A percentile compares a stretch with the other conserved stretches of the same genome.
Conservation (phyloP, 1,140 invertebrate genomes). For the Platorchestia sp. region DNA sequence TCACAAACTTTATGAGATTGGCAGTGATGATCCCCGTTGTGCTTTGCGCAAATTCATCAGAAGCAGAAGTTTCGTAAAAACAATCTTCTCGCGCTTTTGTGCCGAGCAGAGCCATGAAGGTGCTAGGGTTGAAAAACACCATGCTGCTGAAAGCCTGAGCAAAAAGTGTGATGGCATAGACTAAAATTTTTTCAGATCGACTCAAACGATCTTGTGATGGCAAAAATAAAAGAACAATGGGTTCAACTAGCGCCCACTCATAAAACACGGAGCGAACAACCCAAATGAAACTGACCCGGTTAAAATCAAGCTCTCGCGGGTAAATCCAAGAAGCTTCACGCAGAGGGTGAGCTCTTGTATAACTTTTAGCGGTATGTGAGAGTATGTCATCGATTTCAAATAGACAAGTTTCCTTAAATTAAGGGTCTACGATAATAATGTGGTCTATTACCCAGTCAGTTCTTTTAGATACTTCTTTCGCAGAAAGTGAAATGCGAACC, state of each 20-base stretch:
- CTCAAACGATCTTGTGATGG: conserved; percentile 22
- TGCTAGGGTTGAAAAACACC: conserved; percentile 17
- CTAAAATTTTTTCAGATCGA: conserved; percentile 19
- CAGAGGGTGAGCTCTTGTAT: neutral
- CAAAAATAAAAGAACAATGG: neutral
- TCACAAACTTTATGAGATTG: conserved; percentile 20
- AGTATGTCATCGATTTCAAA: conserved; percentile 20
- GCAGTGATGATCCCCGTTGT: neutral
- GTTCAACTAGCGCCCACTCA: neutral
- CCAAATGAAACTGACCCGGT: neutral
- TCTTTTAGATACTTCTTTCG: neutral
- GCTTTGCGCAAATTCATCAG: conserved; percentile 13
- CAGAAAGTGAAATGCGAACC: neutral
- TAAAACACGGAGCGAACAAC: neutral
- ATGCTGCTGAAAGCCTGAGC: conserved; percentile 44
- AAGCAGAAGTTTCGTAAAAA: neutral
- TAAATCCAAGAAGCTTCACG: conserved; percentile 24
- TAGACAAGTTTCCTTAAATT: conserved; percentile 21
- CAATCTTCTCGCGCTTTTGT: neutral
- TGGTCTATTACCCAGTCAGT: neutral
- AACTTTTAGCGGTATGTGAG: neutral
- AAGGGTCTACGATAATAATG: conserved; percentile 7
- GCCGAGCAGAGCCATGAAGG: neutral
- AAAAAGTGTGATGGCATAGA: conserved; percentile 44
- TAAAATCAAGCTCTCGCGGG: neutral